Conservation (phyloP, 2,888 invertebrate genomes). For the Nomada ruficornis region DNA sequence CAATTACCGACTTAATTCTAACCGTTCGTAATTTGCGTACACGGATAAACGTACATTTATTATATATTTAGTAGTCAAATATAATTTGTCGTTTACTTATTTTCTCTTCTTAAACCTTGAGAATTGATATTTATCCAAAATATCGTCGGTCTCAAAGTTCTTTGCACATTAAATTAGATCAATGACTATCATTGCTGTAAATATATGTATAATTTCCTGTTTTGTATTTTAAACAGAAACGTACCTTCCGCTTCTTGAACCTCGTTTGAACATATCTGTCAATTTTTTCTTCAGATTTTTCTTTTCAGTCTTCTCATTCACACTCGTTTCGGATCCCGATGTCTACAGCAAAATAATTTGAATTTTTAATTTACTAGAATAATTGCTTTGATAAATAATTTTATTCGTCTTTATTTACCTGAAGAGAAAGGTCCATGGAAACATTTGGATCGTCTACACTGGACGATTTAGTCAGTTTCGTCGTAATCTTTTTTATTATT, state of each 20-base stretch:
- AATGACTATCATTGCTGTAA: slow-evolving; percentile 14
- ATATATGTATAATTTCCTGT: slow-evolving; percentile 39
- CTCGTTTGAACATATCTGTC: slow-evolving; percentile 93
- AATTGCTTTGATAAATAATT: not conserved
- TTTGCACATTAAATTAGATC: slow-evolving; percentile 1
- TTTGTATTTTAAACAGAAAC: not conserved
- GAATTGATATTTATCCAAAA: not conserved
- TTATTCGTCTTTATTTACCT: slow-evolving; percentile 69
- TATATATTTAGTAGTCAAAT: not conserved
- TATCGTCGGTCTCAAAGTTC: not conserved
- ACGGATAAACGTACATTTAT: not conserved
- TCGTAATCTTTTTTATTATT: slow-evolving; percentile 92
- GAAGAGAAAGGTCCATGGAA: slow-evolving; percentile 80
- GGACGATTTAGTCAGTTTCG: slow-evolving; percentile 93
- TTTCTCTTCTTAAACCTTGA: not conserved
- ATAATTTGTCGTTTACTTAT: not conserved
- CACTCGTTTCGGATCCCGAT: slow-evolving; percentile 82
- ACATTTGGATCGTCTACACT: slow-evolving; percentile 90
- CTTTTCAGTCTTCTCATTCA: slow-evolving; percentile 85
- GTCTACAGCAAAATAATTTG: slow-evolving; percentile 71
- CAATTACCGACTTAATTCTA: no score
- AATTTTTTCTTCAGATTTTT: slow-evolving; percentile 92
- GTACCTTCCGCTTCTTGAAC: slow-evolving; percentile 78
- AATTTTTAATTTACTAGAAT: slow-evolving; percentile 19
- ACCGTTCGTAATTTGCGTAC: not conserved